Conservation (phyloP, 2,113 vertebrate genomes). For the Corythornis cristatus region DNA sequence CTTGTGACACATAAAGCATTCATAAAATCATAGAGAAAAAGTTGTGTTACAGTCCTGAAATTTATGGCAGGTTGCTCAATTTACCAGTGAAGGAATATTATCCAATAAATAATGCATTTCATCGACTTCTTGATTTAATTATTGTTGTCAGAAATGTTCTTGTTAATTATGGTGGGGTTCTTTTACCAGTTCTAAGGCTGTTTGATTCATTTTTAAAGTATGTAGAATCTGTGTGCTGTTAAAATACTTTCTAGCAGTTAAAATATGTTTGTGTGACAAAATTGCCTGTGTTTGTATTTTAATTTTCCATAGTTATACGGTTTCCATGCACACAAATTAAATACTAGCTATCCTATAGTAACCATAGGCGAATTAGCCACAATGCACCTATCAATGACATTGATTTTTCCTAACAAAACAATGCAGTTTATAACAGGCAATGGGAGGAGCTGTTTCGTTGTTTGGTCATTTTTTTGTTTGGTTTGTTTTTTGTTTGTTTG, state of each 20-base stretch:
- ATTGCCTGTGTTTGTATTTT: constrained; percentile 24
- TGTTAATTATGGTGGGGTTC: background rate
- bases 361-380: background rate
- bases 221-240: background rate
- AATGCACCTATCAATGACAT: background rate
- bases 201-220: background rate
- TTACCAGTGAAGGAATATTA: background rate
- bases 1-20: background rate
- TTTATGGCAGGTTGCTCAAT: background rate
- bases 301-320: background rate
- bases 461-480: too few relatives aligned
- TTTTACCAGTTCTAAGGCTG: background rate
- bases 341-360: background rate
- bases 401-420: background rate
- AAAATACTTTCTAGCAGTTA: constrained; percentile 30
- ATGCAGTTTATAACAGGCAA: background rate
- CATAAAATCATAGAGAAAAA: background rate
- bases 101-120: background rate
- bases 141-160: constrained; percentile 15
- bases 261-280: constrained; percentile 28
- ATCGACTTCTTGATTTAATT: background rate
- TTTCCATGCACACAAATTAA: constrained; percentile 31
- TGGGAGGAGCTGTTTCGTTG: background rate
- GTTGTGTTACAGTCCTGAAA: background rate
- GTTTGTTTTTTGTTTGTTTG: too few relatives aligned